Conservation (phyloP, 2,888 invertebrate genomes). For the Thelaira solivaga region DNA sequence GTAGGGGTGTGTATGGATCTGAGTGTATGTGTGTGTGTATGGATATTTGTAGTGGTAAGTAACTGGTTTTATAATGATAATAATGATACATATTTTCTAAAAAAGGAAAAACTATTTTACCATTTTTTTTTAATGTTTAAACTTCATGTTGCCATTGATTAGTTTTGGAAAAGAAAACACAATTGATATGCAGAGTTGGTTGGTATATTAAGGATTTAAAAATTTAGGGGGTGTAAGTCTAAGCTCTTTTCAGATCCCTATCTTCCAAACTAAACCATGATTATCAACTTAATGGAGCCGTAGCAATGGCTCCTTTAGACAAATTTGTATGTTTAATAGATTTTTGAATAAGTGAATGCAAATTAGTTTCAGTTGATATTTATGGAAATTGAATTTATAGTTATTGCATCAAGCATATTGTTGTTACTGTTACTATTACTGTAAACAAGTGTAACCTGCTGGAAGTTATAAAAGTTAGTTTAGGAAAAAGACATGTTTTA, state of each 20-base stretch:
- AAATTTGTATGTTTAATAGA: slow-evolving; percentile 57
- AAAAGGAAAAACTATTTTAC: slow-evolving; percentile 1
- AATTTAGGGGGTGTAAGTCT: neutral
- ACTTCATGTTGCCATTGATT: slow-evolving; percentile 55
- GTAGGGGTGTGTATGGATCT: neutral
- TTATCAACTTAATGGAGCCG: too few relatives aligned
- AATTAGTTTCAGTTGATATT: slow-evolving; percentile 27
- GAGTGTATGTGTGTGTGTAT: neutral
- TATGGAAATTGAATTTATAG: slow-evolving; percentile 6
- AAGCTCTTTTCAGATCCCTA: too few relatives aligned
- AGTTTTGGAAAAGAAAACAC: slow-evolving; percentile 59
- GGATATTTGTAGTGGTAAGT: neutral
- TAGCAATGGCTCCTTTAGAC: slow-evolving; percentile 29
- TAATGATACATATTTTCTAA: slow-evolving; percentile 27
- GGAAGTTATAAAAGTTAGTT: too few relatives aligned
- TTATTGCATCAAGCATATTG: neutral
- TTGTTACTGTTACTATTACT: too few relatives aligned
- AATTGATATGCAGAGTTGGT: slow-evolving; percentile 49
- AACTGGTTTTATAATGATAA: slow-evolving; percentile 46
- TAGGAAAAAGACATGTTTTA: too few relatives aligned
- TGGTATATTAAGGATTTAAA: neutral
- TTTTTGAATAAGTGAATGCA: slow-evolving; percentile 53
- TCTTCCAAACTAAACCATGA: too few relatives aligned
- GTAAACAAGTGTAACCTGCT: too few relatives aligned
- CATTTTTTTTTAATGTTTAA: slow-evolving; percentile 33